A percentile compares a stretch with the other conserved stretches of the same genome.
phyloP scores from a whole-genome alignment of 30 jellyfish, hydroid and myxozoan genomes.

The Sanderia malayensis region DNA sequence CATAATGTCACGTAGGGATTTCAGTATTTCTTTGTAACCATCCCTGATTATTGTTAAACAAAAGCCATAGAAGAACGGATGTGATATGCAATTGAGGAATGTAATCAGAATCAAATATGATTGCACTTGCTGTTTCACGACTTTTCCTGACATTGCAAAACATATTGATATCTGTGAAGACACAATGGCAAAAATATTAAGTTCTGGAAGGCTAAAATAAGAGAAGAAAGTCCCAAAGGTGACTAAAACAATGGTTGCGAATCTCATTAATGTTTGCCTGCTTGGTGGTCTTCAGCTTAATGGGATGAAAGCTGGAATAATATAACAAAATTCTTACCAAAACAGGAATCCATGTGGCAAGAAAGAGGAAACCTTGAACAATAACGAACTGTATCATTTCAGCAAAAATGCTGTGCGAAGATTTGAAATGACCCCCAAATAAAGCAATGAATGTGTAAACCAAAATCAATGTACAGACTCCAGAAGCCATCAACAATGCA shows the following conservation, averaged over 20 bases:
- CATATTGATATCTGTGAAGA: conserved; percentile 40
- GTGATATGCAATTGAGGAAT: conserved; percentile 54
- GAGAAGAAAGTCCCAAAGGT: too few relatives aligned
- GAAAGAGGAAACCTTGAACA: conserved; percentile 53
- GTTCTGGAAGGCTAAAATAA: not conserved
- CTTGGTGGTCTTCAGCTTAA: too few relatives aligned
- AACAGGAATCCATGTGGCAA: conserved; percentile 54
- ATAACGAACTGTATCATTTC: conserved; percentile 48
- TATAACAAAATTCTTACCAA: conserved; percentile 45
- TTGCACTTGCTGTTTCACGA: conserved; percentile 41
- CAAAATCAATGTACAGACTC: conserved; percentile 49
- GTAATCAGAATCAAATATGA: conserved; percentile 43
- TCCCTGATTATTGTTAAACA: conserved; percentile 29
- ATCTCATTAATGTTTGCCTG: too few relatives aligned
- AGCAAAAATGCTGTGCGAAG: conserved; percentile 29
- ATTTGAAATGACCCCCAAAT: conserved; percentile 28
- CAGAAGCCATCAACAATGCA: conserved; percentile 57
- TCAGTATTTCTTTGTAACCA: conserved; percentile 19
- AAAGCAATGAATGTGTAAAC: conserved; percentile 22
- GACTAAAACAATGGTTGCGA: too few relatives aligned
- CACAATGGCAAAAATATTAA: not conserved
- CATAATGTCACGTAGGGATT: not conserved
- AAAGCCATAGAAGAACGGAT: conserved; percentile 48
- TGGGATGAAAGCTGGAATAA: too few relatives aligned
- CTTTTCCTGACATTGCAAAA: conserved; percentile 52